phyloP scores from a whole-genome alignment of 2,888 invertebrate species.

The Sympetrum striolatum region DNA sequence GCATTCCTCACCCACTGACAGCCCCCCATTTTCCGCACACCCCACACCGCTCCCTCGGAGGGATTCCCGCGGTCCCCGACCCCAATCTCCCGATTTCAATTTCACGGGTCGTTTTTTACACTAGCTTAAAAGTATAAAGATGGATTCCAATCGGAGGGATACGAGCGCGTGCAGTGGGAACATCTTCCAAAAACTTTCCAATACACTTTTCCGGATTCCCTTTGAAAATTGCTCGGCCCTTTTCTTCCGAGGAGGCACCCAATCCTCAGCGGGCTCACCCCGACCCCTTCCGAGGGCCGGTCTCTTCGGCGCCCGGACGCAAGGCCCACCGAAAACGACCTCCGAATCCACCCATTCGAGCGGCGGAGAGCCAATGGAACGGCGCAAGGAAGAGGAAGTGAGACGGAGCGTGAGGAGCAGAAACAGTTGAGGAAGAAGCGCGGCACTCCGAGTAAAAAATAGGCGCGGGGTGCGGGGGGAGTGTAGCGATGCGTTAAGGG shows the following conservation, averaged over 20 bases:
- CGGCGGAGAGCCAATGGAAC: slow-evolving; percentile 9
- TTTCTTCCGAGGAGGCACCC: background rate
- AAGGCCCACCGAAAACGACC: slow-evolving; percentile 10
- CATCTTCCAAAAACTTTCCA: background rate
- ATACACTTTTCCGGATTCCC: background rate
- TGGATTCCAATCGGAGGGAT: background rate
- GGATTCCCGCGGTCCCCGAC: background rate
- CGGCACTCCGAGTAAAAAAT: background rate
- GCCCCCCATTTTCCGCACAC: background rate
- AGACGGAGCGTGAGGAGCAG: background rate
- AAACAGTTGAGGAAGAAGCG: background rate
- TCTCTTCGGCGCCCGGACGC: slow-evolving; percentile 7
- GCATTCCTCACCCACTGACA: background rate
- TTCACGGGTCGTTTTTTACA: background rate
- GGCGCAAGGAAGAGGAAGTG: slow-evolving; percentile 28
- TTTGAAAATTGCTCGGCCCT: background rate
- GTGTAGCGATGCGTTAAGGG: background rate
- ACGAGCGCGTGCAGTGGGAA: background rate
- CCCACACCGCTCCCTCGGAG: background rate
- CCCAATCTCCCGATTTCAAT: background rate
- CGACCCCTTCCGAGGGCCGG: background rate
- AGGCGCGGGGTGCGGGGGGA: background rate
- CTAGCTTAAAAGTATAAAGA: background rate
- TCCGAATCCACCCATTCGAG: slow-evolving; percentile 1
- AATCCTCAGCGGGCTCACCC: background rate